These are phyloP conservation scores for Peromyscus attwateri DNA, from an alignment of 2,797 vertebrate genomes.

Conservation along the genomic window DNA sequence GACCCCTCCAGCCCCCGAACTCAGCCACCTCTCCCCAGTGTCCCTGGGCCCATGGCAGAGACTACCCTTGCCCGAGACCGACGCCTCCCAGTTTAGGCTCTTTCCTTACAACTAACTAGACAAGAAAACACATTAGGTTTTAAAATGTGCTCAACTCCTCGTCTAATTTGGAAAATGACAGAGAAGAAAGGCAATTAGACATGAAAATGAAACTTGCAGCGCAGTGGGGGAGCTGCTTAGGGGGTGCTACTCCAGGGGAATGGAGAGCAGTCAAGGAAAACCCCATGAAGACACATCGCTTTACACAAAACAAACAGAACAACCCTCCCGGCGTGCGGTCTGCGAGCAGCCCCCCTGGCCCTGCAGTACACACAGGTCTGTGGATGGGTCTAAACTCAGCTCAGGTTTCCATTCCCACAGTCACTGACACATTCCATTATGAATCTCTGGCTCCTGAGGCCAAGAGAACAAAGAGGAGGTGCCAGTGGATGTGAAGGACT, in stretches of 20 bases:
- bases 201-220: accelerated
- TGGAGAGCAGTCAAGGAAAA: background rate
- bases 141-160: background rate
- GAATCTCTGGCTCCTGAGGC: background rate
- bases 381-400: background rate
- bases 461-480: background rate
- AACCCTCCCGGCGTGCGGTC: accelerated
- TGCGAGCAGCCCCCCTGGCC: background rate
- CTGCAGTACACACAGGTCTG: background rate
- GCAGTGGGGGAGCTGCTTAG: accelerated
- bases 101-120: background rate
- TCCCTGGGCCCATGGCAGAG: background rate
- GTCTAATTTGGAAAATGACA: background rate
- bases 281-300: background rate
- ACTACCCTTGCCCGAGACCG: accelerated
- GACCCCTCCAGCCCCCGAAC: accelerated
- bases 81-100: accelerated
- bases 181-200: background rate
- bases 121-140: background rate
- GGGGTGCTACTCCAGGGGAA: background rate
- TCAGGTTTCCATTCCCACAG: accelerated
- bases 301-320: background rate
- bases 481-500: background rate
- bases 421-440: background rate
- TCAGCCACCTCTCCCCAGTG: accelerated